Conservation (phyloP, 2,113 vertebrate genomes). For the Hemibagrus wyckioides region DNA sequence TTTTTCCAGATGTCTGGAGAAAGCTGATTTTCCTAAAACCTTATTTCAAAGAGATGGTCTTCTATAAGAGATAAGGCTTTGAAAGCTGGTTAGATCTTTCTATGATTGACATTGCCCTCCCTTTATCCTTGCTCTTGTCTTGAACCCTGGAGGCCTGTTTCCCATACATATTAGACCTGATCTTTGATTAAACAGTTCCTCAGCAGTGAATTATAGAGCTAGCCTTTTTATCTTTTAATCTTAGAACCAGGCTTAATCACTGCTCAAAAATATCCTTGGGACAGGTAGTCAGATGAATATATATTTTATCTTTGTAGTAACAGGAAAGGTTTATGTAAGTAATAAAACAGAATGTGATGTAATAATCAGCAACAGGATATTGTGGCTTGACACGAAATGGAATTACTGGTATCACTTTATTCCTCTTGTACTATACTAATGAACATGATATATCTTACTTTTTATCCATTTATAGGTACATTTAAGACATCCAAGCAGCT, state of each 20-base stretch:
- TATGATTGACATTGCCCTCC: constrained; percentile 10
- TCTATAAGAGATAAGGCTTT: background rate
- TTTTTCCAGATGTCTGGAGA: constrained; percentile 10
- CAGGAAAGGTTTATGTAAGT: background rate
- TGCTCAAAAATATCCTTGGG: background rate
- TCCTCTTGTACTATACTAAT: background rate
- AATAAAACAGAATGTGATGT: background rate
- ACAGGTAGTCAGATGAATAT: background rate
- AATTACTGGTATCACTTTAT: background rate
- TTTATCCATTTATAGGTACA: background rate
- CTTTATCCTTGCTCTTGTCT: background rate
- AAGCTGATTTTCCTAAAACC: constrained; percentile 4
- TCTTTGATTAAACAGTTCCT: constrained; percentile 21
- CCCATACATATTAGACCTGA: constrained; percentile 15
- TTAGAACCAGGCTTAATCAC: background rate
- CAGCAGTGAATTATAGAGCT: background rate
- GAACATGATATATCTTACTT: background rate
- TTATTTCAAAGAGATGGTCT: background rate
- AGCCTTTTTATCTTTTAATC: background rate
- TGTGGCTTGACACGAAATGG: background rate
- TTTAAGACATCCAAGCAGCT: background rate
- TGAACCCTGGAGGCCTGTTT: background rate
- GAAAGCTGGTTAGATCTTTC: constrained; percentile 6
- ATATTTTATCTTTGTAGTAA: background rate
- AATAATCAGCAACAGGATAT: background rate